Conservation (phyloP, 2,888 invertebrate genomes). For the Lepidochrysops patricia region DNA sequence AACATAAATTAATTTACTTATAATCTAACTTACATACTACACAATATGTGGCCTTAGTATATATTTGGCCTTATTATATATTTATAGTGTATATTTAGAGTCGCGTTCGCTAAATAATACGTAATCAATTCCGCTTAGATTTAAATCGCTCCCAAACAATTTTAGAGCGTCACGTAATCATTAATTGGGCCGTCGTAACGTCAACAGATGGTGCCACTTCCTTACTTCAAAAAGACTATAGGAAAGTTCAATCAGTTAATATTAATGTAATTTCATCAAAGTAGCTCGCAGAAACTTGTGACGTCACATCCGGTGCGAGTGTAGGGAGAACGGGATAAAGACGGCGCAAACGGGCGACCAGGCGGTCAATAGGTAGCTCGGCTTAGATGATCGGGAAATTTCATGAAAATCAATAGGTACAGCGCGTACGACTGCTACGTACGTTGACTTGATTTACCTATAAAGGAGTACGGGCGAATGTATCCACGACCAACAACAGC, state of each 20-base stretch:
- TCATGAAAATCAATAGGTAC: neutral
- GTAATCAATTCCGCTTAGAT: neutral
- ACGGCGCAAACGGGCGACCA: neutral
- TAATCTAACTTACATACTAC: too few relatives aligned
- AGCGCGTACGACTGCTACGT: neutral
- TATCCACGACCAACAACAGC: too few relatives aligned
- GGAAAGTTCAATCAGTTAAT: neutral
- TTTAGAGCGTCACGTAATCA: neutral
- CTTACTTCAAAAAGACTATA: neutral
- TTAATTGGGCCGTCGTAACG: neutral
- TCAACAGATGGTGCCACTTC: neutral
- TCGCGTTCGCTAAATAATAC: too few relatives aligned
- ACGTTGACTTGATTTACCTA: too few relatives aligned
- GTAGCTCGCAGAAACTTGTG: neutral
- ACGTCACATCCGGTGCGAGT: neutral
- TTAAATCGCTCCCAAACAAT: neutral
- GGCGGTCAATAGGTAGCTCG: too few relatives aligned
- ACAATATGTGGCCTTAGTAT: too few relatives aligned
- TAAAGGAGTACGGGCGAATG: too few relatives aligned
- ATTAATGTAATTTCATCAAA: neutral
- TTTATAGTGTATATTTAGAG: too few relatives aligned
- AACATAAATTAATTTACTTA: too few relatives aligned
- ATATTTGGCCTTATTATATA: too few relatives aligned
- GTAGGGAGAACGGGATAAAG: neutral
- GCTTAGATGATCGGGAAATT: too few relatives aligned